A percentile compares a stretch with the other conserved stretches of the same genome.
phyloP scores from a whole-genome alignment of 1,140 invertebrate genomes.

The Drosophila ohnishii region DNA sequence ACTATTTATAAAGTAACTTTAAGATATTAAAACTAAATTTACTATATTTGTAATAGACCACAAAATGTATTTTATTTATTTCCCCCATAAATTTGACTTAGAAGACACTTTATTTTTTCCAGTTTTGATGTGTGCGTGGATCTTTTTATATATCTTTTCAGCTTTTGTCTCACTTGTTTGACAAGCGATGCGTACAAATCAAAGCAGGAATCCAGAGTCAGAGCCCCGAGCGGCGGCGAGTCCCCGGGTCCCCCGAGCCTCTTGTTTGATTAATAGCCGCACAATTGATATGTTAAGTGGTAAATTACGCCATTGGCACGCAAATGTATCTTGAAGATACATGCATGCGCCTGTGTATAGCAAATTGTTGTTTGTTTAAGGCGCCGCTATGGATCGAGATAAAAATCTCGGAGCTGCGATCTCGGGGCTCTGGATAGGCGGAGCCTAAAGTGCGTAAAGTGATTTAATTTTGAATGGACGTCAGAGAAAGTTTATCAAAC shows the following conservation, averaged over 20 bases:
- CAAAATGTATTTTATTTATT: background rate
- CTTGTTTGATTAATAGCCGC: constrained; percentile 79
- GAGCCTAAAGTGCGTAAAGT: constrained; percentile 63
- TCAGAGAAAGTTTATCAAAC: constrained; percentile 46
- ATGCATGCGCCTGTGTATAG: constrained; percentile 29
- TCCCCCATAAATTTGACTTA: background rate
- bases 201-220: constrained; percentile 68
- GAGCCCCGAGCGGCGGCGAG: constrained; percentile 13
- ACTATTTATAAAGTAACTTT: background rate
- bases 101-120: background rate
- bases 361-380: constrained; percentile 78
- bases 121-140: constrained; percentile 16
- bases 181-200: constrained; percentile 81
- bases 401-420: constrained; percentile 36
- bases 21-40: background rate
- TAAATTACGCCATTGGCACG: constrained; percentile 81
- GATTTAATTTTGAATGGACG: constrained; percentile 74
- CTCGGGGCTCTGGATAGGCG: constrained; percentile 33
- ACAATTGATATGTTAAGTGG: constrained; percentile 82
- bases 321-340: constrained; percentile 67
- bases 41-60: background rate
- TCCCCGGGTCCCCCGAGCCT: constrained; percentile 20
- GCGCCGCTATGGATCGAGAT: constrained; percentile 65
- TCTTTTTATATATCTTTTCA: constrained; percentile 40
- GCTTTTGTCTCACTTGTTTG: constrained; percentile 75